Evolutionary conservation across 2,113 vertebrate genomes (phyloP).

Genomic region (Trachemys scripta): DNA sequence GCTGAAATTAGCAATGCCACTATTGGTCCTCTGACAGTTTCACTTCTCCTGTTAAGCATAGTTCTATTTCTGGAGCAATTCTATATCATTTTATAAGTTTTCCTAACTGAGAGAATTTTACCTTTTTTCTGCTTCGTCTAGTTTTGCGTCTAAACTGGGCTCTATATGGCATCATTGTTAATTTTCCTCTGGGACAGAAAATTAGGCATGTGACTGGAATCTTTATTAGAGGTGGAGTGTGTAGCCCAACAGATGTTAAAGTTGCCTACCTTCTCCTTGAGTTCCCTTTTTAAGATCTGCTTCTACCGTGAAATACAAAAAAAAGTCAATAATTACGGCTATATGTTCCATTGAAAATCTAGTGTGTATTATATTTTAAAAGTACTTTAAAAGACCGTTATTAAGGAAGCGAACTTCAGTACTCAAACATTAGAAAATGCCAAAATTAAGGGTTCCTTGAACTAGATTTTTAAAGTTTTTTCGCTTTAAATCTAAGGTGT

Average conservation of each 20-base stretch:
- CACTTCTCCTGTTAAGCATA: not conserved
- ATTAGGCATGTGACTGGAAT: not conserved
- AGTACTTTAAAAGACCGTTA: not conserved
- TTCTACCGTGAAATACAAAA: not conserved
- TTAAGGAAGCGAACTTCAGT: not conserved
- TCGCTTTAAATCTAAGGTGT: not conserved
- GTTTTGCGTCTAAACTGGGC: not conserved
- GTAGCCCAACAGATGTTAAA: not conserved
- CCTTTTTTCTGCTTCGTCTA: not conserved
- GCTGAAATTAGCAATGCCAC: not conserved
- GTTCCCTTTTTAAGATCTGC: not conserved
- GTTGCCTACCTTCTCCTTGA: not conserved
- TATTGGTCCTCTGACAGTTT: not conserved
- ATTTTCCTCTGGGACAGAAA: conserved; percentile 5
- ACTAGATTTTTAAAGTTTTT: not conserved
- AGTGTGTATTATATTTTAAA: not conserved
- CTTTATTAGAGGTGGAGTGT: not conserved
- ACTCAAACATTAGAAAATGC: not conserved
- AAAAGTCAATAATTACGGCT: not conserved
- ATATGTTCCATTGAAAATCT: not conserved
- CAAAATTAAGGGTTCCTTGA: not conserved
- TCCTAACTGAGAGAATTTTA: not conserved
- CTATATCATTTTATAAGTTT: not conserved
- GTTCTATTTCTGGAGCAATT: not conserved
- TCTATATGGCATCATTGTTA: not conserved